Evolutionary conservation across 2,797 vertebrate species (phyloP).

Genomic region (Notoglanidium macrostoma): DNA sequence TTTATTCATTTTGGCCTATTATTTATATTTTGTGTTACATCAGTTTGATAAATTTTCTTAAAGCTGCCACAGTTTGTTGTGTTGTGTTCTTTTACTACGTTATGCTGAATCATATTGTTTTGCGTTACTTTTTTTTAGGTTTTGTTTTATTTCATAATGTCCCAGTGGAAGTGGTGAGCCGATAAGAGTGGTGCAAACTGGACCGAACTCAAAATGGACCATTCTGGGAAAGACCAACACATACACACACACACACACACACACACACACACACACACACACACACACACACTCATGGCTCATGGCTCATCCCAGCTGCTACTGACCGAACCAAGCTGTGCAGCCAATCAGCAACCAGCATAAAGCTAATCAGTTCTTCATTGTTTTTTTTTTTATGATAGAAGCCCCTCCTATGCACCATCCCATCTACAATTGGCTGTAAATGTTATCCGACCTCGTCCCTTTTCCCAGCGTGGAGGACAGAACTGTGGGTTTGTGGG

Average conservation of each 20-base stretch:
- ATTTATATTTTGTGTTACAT: slow-evolving; percentile 63
- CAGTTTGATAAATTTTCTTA: background rate
- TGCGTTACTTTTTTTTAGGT: slow-evolving; percentile 86
- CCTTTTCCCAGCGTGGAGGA: background rate
- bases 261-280: background rate
- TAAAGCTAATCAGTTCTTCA: slow-evolving; percentile 17
- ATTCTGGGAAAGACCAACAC: slow-evolving; percentile 6
- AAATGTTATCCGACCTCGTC: slow-evolving; percentile 12
- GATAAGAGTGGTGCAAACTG: slow-evolving; percentile 71
- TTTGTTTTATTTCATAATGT: slow-evolving; percentile 99
- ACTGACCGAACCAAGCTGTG: slow-evolving; percentile 28
- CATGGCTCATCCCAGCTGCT: slow-evolving; percentile 32
- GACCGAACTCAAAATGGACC: slow-evolving; percentile 43
- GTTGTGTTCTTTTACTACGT: slow-evolving; percentile 74
- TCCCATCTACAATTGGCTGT: background rate
- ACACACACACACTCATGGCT: background rate
- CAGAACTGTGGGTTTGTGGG: slow-evolving; percentile 32
- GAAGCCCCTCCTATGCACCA: slow-evolving; percentile 15
- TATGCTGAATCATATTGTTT: slow-evolving; percentile 60
- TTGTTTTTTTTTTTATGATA: slow-evolving; percentile 9
- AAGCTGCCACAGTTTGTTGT: slow-evolving; percentile 56
- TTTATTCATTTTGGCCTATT: slow-evolving; percentile 5
- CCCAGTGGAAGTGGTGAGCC: slow-evolving; percentile 92
- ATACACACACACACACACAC: background rate
- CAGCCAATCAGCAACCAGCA: slow-evolving; percentile 48